Percentiles rank a stretch among this genome's conserved stretches.
Conservation (phyloP, 2,888 invertebrate species). For the Agriopis marginaria region DNA sequence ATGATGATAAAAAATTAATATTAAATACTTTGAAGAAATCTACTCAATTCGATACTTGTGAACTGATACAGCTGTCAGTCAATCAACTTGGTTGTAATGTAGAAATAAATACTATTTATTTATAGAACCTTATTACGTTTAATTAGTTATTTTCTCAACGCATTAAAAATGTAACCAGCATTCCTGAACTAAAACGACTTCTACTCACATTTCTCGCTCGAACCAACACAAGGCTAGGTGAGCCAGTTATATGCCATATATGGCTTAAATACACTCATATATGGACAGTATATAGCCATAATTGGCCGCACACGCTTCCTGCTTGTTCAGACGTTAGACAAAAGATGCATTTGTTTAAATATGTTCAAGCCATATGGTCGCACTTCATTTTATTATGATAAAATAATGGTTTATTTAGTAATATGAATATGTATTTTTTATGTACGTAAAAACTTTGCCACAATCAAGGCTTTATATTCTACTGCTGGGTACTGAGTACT, state of each 20-base stretch:
- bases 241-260: slow-evolving; percentile 41
- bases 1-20: too few relatives aligned
- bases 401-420: neutral
- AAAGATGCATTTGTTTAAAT: slow-evolving; percentile 30
- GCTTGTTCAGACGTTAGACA: slow-evolving; percentile 26
- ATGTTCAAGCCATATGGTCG: slow-evolving; percentile 29
- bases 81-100: neutral
- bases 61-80: neutral
- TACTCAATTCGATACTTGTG: too few relatives aligned
- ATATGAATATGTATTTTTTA: neutral
- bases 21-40: too few relatives aligned
- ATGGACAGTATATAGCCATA: slow-evolving; percentile 34
- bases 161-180: slow-evolving; percentile 19
- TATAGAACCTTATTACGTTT: slow-evolving; percentile 17
- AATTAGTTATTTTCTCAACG: slow-evolving; percentile 24
- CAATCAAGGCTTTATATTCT: neutral
- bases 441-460: neutral
- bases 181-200: slow-evolving; percentile 26
- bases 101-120: neutral
- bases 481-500: too few relatives aligned
- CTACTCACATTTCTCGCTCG: slow-evolving; percentile 16
- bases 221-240: slow-evolving; percentile 28
- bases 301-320: slow-evolving; percentile 46
- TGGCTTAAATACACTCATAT: slow-evolving; percentile 28
- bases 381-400: neutral